Evolutionary conservation across 2,888 invertebrate genomes (phyloP), one percentile per base, ranked within the genome.

Genomic region (Chrysolina americana): DNA sequence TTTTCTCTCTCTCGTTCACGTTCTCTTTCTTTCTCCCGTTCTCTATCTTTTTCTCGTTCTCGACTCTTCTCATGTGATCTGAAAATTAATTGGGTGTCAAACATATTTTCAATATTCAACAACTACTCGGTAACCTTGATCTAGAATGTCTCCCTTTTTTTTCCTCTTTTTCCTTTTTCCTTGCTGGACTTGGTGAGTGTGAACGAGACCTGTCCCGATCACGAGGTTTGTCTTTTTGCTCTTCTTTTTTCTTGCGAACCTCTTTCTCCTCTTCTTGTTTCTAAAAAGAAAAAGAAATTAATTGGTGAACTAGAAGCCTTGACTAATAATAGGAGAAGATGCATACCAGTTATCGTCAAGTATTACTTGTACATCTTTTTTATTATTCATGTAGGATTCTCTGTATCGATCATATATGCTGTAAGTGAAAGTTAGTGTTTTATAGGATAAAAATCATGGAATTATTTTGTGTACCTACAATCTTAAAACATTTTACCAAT

Each of bases 241-340:
- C 81, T 69, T 81, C 79, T 65, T 94, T 93, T 88, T 92, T 89
- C 79, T 92, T 89, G 82, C 89, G 89, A 59, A 92, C 92, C 86
- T 93, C 93, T 84, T 92, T 92, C 85, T 93, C 93, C 87, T 93
- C 93, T 87, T 94, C 94, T 89, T 93, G 93, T 90, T 93, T 93
- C 92, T 93, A 90, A 85, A 90, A 90, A 89, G 86, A 89, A 88
- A 88, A 76, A 56, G 41, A 28, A 41, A 68, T 56, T 41, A 44
- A 17, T 36, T 28, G n/a, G 47, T 9, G 65, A 23, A 41, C 36
- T 41, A 19, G 17, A 41, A 63, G 9, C 21, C 50, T n/a, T 17
- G 13, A 10, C 2, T 62, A 44, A 41, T 68, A 62, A 62, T 71
- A 65, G 47, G 59, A 68, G 76, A 79, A 80, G 78, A 80, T 79